Evolutionary conservation across 2,113 vertebrate genomes (phyloP).

Genomic region (Zosterops hypoxanthus): DNA sequence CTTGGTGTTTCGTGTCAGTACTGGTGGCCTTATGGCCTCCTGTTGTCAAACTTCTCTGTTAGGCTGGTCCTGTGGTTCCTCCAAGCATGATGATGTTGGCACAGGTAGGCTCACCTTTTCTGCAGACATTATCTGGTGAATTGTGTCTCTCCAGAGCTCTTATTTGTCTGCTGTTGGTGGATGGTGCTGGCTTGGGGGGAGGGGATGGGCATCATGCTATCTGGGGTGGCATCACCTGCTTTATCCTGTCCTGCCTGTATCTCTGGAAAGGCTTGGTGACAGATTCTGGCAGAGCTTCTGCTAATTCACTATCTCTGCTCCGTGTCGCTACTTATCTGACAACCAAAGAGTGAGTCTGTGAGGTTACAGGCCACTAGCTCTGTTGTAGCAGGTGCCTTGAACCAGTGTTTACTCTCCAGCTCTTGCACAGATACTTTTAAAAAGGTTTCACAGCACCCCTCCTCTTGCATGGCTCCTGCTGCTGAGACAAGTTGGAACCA

Average conservation of each 20-base stretch:
- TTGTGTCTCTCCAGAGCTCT: neutral
- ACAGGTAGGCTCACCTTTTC: neutral
- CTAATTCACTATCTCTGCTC: constrained; percentile 41
- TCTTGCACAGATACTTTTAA: neutral
- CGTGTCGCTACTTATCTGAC: constrained; percentile 17
- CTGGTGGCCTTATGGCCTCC: neutral
- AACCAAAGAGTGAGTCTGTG: neutral
- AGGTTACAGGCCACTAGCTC: neutral
- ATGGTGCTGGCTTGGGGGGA: neutral
- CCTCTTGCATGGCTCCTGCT: neutral
- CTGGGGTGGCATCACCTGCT: neutral
- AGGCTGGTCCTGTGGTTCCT: neutral
- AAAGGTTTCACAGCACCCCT: neutral
- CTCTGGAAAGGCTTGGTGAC: neutral
- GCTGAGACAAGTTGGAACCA: neutral
- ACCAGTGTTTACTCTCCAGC: neutral
- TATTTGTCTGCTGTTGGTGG: neutral
- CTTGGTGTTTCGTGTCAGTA: neutral
- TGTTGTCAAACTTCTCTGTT: neutral
- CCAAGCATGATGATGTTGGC: neutral
- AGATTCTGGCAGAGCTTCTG: neutral
- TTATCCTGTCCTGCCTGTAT: neutral
- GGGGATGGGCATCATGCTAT: rapidly evolving
- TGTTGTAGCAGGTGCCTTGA: neutral
- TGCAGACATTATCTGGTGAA: neutral